Base-by-base conservation (phyloP, 2,888 invertebrate species). In the Tromatobia lineatoria region DNA sequence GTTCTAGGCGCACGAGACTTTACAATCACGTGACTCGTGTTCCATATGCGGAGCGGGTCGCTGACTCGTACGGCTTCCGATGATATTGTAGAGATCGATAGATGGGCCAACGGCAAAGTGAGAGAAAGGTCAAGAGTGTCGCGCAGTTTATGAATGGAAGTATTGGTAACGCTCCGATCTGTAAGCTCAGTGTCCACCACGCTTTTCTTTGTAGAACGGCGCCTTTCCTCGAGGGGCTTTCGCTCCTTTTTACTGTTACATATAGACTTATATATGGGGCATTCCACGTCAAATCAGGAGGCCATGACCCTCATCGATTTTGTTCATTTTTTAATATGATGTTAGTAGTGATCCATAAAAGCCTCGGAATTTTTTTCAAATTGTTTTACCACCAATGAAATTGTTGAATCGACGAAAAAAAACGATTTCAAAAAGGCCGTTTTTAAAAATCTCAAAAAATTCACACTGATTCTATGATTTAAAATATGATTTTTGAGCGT, bases 121-220 rank as follows among this genome's bases (percentile, higher is more conserved):
- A 69, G 42, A 61, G 45, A 70, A 54, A 80, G 64, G 69, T 11
- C 54, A 61, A 66, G 64, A 69, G 82, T 54, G 45, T 81, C 73
- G 86, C 10, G 42, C 10, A 11, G 2, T 64, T 88, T 86, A 89
- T 90, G 89, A 90, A 90, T 90, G 89, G 87, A 87, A 89, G 88
- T 90, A 87, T 87, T 57, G 87, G 85, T 88, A 88, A 88, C 88
- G 86, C 42, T 87, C 84, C 87, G 86, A 86, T 86, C 84, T 86
- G 86, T 83, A 83, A 85, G 59, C 57, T 1, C 57, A 18, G 11
- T 10, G 76, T 52, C 23, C 45, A 25, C 50, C 59, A 75, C 3
- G 29, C 29, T 45, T 59, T 59, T 59, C 79, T 73, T 79, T 20
- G 75, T 73, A 3, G 29, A 38, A 61, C 18, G 34, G 34, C 34